These are phyloP conservation scores for Origma solitaria DNA, from an alignment of 2,113 vertebrate species.

Conservation along the genomic window DNA sequence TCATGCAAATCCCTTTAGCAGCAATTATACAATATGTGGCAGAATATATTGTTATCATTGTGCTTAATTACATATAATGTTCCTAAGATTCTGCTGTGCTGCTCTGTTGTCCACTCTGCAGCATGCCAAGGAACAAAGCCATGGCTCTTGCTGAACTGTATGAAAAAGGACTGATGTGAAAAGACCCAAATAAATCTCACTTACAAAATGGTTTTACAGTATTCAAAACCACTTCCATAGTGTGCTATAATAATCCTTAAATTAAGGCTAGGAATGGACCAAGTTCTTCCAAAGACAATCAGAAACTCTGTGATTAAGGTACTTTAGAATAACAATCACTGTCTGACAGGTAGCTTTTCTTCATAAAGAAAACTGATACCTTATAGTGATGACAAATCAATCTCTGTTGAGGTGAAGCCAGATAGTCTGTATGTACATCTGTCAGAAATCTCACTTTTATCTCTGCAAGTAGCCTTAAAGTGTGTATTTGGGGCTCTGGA, in stretches of 20 bases:
- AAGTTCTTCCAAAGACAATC: not conserved
- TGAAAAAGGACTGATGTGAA: not conserved
- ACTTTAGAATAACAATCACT: slow-evolving; percentile 5
- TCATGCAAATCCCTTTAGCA: not conserved
- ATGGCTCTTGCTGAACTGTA: not conserved
- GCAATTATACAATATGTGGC: not conserved
- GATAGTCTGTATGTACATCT: not conserved
- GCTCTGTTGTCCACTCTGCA: not conserved
- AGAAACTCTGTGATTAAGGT: not conserved
- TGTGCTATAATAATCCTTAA: not conserved
- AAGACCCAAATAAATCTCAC: not conserved
- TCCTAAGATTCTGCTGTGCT: not conserved
- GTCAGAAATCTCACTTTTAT: slow-evolving; percentile 20
- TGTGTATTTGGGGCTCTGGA: not conserved
- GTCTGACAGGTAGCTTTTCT: not conserved
- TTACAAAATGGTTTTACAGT: not conserved
- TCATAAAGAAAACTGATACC: not conserved
- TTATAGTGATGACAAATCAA: slow-evolving; percentile 10
- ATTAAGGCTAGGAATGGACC: not conserved
- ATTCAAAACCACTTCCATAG: not conserved
- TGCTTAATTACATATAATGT: not conserved
- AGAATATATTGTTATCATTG: not conserved
- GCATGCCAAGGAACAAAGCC: not conserved
- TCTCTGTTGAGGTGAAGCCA: not conserved
- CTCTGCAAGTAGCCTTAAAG: not conserved